Evolutionary conservation across 2,113 vertebrate genomes (phyloP), one percentile per base, ranked within the genome.

Genomic region (Lonchura striata): DNA sequence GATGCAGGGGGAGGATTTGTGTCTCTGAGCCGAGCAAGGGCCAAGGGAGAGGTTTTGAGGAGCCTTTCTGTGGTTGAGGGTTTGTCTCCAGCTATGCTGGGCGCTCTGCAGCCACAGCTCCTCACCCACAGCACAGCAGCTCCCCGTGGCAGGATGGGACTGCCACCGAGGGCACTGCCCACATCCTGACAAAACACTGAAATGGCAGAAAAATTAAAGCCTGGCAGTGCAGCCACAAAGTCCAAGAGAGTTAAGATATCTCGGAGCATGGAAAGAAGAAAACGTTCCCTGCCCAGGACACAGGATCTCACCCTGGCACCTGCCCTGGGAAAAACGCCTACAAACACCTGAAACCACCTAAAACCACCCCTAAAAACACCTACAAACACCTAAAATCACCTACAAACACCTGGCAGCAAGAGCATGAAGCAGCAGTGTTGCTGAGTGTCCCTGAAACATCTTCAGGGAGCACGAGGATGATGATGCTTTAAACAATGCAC

Each of bases 121-220:
- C 70, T 47, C 12, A 0, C 33, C 3, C 57, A 41, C 25, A 81
- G 31, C 66, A 46, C 20, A 31, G 79, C n/a, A 41, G n/a, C 15
- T 44, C 42, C 71, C 13, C 14, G 3, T 1, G 9, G 3, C 46
- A 76, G 56, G 21, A 5, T 44, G 42, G 28, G 64, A 60, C 27
- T 16, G 14, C 52, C 64, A 23, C 31, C 47, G 69, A 78, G 49
- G 49, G 21, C 49, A 7, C 56, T 46, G 78, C 52, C 52, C 80
- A 27, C n/a, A 3, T 20, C 0, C 0, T 52, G 49, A 5, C 42
- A 68, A 33, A 11, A 30, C 69, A 70, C 0, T 24, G 47, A 12
- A 14, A 13, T 37, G 39, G 6, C 33, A 22, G 35, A 30, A 42
- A 66, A 81, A 44, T 53, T 39, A 46, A 37, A 23, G 59, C 9